These are phyloP conservation scores for Lepidocolaptes lacrymiger DNA, from an alignment of 2,797 vertebrate species.

Conservation along the genomic window DNA sequence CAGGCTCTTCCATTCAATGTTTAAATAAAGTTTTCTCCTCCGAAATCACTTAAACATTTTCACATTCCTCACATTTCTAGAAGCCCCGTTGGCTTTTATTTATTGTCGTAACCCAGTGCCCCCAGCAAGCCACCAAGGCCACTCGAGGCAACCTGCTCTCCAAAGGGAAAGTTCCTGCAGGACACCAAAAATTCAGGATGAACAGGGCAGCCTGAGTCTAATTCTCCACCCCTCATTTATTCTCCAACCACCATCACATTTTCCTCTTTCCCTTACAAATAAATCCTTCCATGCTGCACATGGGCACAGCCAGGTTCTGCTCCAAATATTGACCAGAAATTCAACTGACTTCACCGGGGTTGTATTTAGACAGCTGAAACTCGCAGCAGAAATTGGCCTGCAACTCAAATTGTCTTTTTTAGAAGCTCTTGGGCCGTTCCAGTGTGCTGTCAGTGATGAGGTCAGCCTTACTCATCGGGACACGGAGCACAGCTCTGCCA, in stretches of 20 bases:
- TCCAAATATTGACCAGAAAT: not conserved
- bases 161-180: constrained; percentile 43
- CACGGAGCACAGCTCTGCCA: rapidly evolving
- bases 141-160: constrained; percentile 79
- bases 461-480: not conserved
- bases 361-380: constrained; percentile 22
- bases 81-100: constrained; percentile 85
- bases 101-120: constrained; percentile 90
- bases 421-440: not conserved
- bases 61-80: constrained; percentile 91
- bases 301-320: not conserved
- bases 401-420: not conserved
- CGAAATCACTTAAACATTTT: constrained; percentile 86
- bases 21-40: constrained; percentile 76
- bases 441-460: not conserved
- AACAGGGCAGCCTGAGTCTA: not conserved
- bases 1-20: constrained; percentile 63
- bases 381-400: not conserved
- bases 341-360: not conserved
- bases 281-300: constrained; percentile 21
- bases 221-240: not conserved
- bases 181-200: constrained; percentile 29
- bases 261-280: constrained; percentile 35
- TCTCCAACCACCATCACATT: constrained; percentile 42
- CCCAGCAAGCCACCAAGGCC: constrained; percentile 80